phyloP scores from a whole-genome alignment of 2,888 invertebrate genomes.

The Nomada lathburiana region DNA sequence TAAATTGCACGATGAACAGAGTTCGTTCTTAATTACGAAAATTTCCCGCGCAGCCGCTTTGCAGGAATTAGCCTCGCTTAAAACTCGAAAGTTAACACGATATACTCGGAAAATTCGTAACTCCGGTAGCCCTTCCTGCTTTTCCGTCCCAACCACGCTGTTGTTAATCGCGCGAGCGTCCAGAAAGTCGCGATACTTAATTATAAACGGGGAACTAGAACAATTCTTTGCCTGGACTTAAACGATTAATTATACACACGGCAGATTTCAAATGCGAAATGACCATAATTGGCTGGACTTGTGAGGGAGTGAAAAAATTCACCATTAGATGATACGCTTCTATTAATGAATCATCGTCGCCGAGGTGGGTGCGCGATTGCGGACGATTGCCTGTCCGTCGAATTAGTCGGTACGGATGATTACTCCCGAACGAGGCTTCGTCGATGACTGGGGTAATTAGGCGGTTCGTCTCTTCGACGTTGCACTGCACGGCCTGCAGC shows the following conservation, averaged over 20 bases:
- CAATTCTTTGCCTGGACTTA: too few species aligned
- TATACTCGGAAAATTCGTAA: constrained; percentile 21
- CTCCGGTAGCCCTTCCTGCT: background rate
- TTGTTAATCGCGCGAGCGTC: background rate
- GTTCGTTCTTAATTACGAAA: constrained; percentile 14
- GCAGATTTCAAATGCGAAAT: too few species aligned
- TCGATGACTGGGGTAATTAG: constrained; percentile 66
- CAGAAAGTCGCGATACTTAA: constrained; percentile 4
- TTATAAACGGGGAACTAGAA: background rate
- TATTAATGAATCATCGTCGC: constrained; percentile 40
- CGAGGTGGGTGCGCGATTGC: constrained; percentile 51
- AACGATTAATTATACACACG: too few species aligned
- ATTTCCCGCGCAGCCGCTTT: background rate
- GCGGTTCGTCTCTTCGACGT: constrained; percentile 60
- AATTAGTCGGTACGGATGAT: constrained; percentile 63
- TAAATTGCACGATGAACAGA: constrained; percentile 12
- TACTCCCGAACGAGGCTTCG: constrained; percentile 61
- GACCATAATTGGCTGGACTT: too few species aligned
- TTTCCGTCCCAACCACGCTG: background rate
- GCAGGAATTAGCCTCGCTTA: constrained; percentile 26
- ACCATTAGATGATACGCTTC: constrained; percentile 8
- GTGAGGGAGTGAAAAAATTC: constrained; percentile 5
- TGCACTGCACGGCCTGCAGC: constrained; percentile 35
- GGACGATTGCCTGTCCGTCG: constrained; percentile 53
- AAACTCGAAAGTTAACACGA: constrained; percentile 10